phyloP scores from a whole-genome alignment of 2,797 vertebrate genomes.

The Ctenosaura bakeri region DNA sequence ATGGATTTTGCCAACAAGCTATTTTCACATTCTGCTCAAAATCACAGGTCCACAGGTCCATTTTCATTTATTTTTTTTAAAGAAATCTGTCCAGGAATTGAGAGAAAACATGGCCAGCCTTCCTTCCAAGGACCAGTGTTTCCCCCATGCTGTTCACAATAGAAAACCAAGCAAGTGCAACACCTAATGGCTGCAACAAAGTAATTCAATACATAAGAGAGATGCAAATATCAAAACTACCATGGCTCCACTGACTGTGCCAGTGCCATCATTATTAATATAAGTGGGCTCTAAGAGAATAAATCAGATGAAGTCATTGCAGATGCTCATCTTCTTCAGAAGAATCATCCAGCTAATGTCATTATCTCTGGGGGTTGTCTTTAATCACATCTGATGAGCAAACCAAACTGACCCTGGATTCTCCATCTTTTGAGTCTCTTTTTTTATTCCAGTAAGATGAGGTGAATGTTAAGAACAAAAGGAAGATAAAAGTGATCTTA shows the following conservation, averaged over 20 bases:
- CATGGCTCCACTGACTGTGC: not conserved
- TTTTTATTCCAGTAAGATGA: slow-evolving; percentile 60
- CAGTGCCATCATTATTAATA: slow-evolving; percentile 8
- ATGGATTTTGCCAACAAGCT: not conserved
- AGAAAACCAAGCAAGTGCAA: not conserved
- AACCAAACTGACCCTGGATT: slow-evolving; percentile 4
- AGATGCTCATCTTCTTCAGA: rapidly evolving
- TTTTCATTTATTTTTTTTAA: not conserved
- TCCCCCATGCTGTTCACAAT: not conserved
- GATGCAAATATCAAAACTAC: not conserved
- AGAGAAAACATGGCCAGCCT: not conserved
- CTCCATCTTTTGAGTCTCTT: slow-evolving; percentile 3
- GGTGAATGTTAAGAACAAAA: slow-evolving; percentile 20
- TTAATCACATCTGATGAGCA: not conserved
- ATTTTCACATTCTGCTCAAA: not conserved
- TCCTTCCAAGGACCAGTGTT: not conserved
- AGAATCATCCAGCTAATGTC: rapidly evolving
- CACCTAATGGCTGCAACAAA: not conserved
- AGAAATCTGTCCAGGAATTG: not conserved
- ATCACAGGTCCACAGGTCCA: not conserved
- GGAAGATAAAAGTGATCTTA: slow-evolving; percentile 37
- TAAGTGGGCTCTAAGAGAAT: not conserved
- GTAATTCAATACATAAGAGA: not conserved
- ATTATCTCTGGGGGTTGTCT: not conserved
- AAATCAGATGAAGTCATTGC: rapidly evolving